phyloP scores from a whole-genome alignment of 2,797 vertebrate genomes.

The Zenarchopterus dispar region DNA sequence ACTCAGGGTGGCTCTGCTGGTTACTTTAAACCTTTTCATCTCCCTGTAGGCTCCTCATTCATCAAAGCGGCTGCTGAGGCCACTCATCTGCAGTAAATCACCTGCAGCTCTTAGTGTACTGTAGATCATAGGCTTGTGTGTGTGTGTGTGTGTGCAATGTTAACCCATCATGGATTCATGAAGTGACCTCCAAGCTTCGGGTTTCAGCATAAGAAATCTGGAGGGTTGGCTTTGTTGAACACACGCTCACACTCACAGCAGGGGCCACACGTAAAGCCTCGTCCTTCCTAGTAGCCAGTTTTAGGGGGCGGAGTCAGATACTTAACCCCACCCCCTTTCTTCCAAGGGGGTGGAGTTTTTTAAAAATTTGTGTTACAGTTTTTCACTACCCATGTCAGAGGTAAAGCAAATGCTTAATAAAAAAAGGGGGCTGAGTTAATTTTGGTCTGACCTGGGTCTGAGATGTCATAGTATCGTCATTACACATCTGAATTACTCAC shows the following conservation, averaged over 20 bases:
- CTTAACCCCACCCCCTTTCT: no score
- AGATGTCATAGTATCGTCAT: no score
- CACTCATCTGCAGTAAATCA: constrained; percentile 30
- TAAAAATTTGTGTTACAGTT: no score
- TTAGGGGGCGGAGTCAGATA: no score
- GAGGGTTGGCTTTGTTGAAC: constrained; percentile 26
- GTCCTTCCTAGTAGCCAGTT: constrained; percentile 2
- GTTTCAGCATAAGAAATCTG: constrained; percentile 50
- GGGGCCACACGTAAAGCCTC: constrained; percentile 45
- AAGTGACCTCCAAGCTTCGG: constrained; percentile 40
- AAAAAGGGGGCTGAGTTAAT: no score
- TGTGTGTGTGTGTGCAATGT: constrained; percentile 21
- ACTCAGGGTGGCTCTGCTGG: neutral
- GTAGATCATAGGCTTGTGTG: constrained; percentile 30
- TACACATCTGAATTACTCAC: no score
- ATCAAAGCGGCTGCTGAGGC: constrained; percentile 18
- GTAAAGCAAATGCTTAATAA: no score
- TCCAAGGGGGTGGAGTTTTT: no score
- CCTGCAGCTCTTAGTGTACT: constrained; percentile 22
- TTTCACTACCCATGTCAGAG: no score
- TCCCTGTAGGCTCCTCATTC: constrained; percentile 15
- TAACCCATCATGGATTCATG: constrained; percentile 52
- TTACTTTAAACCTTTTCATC: constrained; percentile 35
- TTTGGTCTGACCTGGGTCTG: no score
- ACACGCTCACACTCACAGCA: constrained; percentile 53